Base-by-base conservation (phyloP, 2,888 invertebrate genomes). In the Plebejus argus region DNA sequence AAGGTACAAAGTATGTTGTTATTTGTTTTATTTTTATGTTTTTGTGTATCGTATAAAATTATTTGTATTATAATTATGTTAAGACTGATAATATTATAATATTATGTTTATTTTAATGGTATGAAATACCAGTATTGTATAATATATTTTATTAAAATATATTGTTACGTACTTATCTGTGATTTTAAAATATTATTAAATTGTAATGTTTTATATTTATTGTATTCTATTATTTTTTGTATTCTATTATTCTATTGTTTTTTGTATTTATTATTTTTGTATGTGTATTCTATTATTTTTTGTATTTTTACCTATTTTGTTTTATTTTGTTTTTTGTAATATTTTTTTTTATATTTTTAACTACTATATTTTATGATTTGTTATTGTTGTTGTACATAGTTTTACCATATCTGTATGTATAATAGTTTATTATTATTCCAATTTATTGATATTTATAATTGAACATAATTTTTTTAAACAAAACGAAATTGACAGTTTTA, bases 1-100 rank as follows among this genome's bases (percentile, higher is more conserved):
- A 78, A 74, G 71, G 28, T 70, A 33, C 70, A 70, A 33, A 5
- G 28, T 23, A 28, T 33, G 23, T 23, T 66, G 10, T 70, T 28
- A 0, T 15, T 3, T 33, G 15, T 28, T 28, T 23, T 28, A 2
- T 28, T 8, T 8, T 6, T n/a, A 20, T 28, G 33, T 23, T 28
- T 23, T 20, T 70, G 10, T 28, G 15, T 23, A 15, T 23, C 39
- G 75, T 71, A 77, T 76, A 71, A 78, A 71, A 78, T 39, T 61
- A 33, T 49, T 23, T 35, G 58, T 53, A 53, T 39, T 39, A 7
- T 53, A 18, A 4, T 53, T 49, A 18, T 53, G 18, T 53, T 53
- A 53, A 53, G 53, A 53, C 53, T 53, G 18, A 53, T 53, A 53
- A 53, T 53, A 18, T 18, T 5, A 18, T 39, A 39, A 0, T 39